Evolutionary conservation across 2,797 vertebrate species (phyloP).

Genomic region (Spea hammondii): DNA sequence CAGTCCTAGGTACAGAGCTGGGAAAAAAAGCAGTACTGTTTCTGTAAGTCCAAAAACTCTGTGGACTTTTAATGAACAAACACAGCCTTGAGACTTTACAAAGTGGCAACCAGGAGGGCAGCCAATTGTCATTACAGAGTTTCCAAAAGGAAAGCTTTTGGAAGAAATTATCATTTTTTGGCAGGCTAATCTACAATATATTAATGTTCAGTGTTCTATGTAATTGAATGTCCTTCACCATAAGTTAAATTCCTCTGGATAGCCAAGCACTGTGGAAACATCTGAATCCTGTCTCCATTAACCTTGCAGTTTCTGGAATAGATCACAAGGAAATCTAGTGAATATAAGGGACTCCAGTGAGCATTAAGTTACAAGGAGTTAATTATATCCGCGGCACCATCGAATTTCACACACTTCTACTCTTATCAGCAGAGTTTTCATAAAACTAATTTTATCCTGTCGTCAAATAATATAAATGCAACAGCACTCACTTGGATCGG

Average conservation of each 20-base stretch:
- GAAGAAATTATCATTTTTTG: slow-evolving; percentile 51
- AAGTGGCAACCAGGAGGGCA: slow-evolving; percentile 45
- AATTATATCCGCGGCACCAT: not conserved
- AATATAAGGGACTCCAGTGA: not conserved
- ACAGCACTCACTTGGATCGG: too few relatives aligned
- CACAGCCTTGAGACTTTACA: slow-evolving; percentile 47
- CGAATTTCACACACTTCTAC: too few relatives aligned
- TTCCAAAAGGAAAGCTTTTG: slow-evolving; percentile 52
- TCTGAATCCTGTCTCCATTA: slow-evolving; percentile 41
- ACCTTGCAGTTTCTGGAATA: slow-evolving; percentile 34
- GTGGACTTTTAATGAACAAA: slow-evolving; percentile 44
- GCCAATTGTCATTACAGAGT: slow-evolving; percentile 51
- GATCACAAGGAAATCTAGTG: slow-evolving; percentile 4
- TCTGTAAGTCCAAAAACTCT: slow-evolving; percentile 32
- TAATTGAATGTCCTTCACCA: slow-evolving; percentile 50
- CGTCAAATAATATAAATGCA: too few relatives aligned
- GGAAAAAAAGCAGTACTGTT: too few relatives aligned
- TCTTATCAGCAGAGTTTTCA: too few relatives aligned
- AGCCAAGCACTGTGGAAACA: slow-evolving; percentile 32
- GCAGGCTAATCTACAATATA: slow-evolving; percentile 50
- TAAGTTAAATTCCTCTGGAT: slow-evolving; percentile 48
- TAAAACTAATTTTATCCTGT: too few relatives aligned
- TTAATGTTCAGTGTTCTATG: slow-evolving; percentile 50
- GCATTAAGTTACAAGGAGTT: not conserved
- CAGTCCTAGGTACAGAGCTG: too few relatives aligned